Percentiles rank a stretch among this genome's conserved stretches.
These are phyloP conservation scores for Chloropsis hardwickii DNA, from an alignment of 2,113 vertebrate genomes.

Conservation along the genomic window DNA sequence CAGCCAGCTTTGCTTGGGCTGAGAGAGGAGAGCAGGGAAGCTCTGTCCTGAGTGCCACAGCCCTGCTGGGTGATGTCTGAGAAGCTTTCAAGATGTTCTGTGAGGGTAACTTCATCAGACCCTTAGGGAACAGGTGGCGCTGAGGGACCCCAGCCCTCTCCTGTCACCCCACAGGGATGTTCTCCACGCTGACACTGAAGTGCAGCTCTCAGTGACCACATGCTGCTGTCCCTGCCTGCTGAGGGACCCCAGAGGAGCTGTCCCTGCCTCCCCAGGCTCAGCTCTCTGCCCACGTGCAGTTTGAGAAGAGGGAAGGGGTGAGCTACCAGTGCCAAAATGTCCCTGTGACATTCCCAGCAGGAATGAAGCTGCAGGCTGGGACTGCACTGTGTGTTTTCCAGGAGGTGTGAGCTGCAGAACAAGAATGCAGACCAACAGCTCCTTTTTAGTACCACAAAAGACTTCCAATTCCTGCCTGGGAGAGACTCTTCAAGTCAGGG, in stretches of 20 bases:
- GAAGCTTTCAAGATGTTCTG: accelerated
- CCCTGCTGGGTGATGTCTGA: background rate
- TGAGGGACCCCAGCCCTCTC: background rate
- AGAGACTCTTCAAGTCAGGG: background rate
- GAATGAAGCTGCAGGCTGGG: background rate
- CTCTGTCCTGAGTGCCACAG: background rate
- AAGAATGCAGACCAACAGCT: background rate
- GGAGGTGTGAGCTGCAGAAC: background rate
- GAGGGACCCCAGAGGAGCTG: background rate
- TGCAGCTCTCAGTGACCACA: accelerated
- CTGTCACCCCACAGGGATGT: background rate
- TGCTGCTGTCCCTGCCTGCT: background rate
- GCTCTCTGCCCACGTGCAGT: background rate
- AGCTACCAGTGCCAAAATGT: background rate
- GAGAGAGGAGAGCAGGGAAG: background rate
- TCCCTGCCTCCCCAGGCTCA: background rate
- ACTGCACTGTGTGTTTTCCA: background rate
- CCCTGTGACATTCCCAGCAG: background rate
- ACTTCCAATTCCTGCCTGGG: background rate
- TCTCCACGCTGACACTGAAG: background rate
- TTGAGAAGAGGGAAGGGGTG: background rate
- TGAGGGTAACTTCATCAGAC: background rate
- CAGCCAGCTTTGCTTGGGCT: background rate
- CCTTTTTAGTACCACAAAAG: background rate
- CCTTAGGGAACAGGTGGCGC: background rate